Base-by-base conservation (phyloP, 2,888 invertebrate genomes). In the Gerris lacustris region DNA sequence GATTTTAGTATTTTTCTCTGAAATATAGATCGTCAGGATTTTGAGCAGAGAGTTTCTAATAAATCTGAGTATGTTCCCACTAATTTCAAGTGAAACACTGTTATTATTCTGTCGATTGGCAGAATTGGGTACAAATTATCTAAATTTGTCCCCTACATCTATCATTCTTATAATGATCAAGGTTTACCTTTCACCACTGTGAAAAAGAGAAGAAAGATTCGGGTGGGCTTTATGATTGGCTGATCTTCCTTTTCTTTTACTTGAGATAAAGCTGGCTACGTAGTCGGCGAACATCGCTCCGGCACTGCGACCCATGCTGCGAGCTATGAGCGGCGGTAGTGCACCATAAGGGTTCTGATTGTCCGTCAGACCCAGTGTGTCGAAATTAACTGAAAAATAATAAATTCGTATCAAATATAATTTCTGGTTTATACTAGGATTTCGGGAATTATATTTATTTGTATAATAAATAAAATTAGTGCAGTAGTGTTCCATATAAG, bases 311-410 rank as follows among this genome's bases (percentile, higher is more conserved):
- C 80, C 80, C 85, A 91, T 87, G 6, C 90, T 89, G 73, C 91
- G 82, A 0, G 88, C 88, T 75, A 92, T 84, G 6, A 91, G 82
- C 0, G 91, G 88, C 0, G 92, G 91, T 71, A 92, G 80, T 66
- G 88, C 88, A 17, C 92, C 92, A 77, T 90, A 88, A 0, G 92
- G 92, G 81, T 92, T 92, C 79, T 92, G 90, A 79, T 92, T 92
- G 79, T 92, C 92, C n/a, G 92, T 92, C 76, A 92, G 80, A 15
- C 92, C 92, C 75, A 92, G 81, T 79, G 90, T 90, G 80, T 91
- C 91, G 79, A 92, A 92, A 78, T 92, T 91, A 80, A 92, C 92
- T 92, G 83, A 62, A 81, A 79, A 74, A 73, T 71, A 72, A 72
- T 71, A 63, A 17, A 6, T 31, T 17, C 18, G 44, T 15, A 31